Evolutionary conservation across 2,888 invertebrate species (phyloP).

Genomic region (Anthophora plumipes): DNA sequence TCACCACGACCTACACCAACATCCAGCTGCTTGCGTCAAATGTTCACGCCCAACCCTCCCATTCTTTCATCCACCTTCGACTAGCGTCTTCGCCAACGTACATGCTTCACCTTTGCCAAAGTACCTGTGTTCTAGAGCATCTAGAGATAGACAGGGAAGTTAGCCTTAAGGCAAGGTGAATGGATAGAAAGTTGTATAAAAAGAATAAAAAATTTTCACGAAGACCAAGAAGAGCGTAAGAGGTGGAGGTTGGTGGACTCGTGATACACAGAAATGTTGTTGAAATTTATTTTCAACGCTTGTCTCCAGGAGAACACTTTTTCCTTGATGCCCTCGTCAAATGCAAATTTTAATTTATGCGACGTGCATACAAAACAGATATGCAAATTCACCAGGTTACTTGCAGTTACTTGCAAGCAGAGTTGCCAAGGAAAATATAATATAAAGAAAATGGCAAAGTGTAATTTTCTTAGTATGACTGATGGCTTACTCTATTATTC

Average conservation of each 20-base stretch:
- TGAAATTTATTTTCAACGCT: constrained; percentile 39
- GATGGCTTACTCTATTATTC: neutral
- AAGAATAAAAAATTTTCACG: constrained; percentile 39
- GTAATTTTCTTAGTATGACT: neutral
- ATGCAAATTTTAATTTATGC: constrained; percentile 29
- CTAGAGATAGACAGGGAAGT: constrained; percentile 25
- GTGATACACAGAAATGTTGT: constrained; percentile 50
- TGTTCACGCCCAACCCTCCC: constrained; percentile 59
- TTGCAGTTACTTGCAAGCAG: too few relatives aligned
- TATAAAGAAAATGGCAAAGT: neutral
- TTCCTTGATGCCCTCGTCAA: constrained; percentile 8
- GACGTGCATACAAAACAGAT: neutral
- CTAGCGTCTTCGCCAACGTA: constrained; percentile 30
- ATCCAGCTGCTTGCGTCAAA: constrained; percentile 72
- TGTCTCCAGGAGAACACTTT: neutral
- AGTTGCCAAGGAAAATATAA: neutral
- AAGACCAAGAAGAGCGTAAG: too few relatives aligned
- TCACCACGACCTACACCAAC: constrained; percentile 75
- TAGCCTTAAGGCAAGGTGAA: constrained; percentile 17
- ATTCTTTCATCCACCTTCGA: constrained; percentile 62
- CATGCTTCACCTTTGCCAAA: constrained; percentile 54
- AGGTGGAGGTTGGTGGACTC: constrained; percentile 39
- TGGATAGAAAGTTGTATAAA: constrained; percentile 21
- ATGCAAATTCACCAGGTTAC: constrained; percentile 13
- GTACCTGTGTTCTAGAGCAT: constrained; percentile 42